A percentile compares a stretch with the other conserved stretches of the same genome.
Conservation (phyloP, 2,113 vertebrate genomes). For the Pelusios castaneus region DNA sequence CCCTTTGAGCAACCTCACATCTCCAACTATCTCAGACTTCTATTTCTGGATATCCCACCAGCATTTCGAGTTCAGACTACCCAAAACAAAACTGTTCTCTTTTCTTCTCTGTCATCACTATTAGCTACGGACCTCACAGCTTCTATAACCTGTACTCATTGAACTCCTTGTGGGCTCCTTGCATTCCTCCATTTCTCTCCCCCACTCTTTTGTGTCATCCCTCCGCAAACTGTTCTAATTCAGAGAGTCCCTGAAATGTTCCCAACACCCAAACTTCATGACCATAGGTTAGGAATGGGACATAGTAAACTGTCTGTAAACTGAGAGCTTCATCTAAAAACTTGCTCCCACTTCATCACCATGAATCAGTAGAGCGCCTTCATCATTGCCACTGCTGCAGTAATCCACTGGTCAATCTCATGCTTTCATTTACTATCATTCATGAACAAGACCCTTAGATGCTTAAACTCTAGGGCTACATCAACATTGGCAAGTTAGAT, state of each 20-base stretch:
- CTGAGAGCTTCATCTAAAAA: too few species aligned
- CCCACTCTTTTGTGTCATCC: not conserved
- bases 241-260: not conserved
- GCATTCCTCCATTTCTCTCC: not conserved
- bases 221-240: not conserved
- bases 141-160: not conserved
- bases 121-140: not conserved
- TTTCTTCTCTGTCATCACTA: not conserved
- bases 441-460: too few species aligned
- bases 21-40: not conserved
- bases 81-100: not conserved
- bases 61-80: not conserved
- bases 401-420: too few species aligned
- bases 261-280: too few species aligned
- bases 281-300: too few species aligned
- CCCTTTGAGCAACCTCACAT: not conserved
- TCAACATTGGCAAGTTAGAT: too few species aligned
- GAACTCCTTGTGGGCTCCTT: not conserved
- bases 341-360: too few species aligned
- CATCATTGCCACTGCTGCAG: too few species aligned
- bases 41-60: not conserved
- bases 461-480: too few species aligned
- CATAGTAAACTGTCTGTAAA: too few species aligned
- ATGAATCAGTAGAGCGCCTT: too few species aligned
- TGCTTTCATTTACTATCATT: too few species aligned